phyloP scores from a whole-genome alignment of 2,113 vertebrate species.

The Spea multiplicata region DNA sequence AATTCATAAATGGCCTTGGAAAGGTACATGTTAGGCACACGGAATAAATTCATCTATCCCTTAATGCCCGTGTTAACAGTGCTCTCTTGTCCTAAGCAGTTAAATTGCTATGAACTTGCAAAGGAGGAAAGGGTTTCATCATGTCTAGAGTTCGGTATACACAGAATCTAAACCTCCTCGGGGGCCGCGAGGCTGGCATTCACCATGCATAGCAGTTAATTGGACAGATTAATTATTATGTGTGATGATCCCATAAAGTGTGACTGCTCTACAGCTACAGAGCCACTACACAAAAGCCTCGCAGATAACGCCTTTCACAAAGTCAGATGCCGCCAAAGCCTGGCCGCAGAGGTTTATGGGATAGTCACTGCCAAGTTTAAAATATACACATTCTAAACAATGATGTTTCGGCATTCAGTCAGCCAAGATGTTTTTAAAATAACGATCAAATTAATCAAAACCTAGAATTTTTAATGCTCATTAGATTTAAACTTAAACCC shows the following conservation, averaged over 20 bases:
- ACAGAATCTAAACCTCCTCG: conserved; percentile 27
- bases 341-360: not conserved
- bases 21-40: too few relatives aligned
- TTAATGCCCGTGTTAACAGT: too few relatives aligned
- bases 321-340: not conserved
- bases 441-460: too few relatives aligned
- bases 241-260: conserved; percentile 48
- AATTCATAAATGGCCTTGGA: too few relatives aligned
- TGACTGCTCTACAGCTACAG: conserved; percentile 32
- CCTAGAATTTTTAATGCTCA: too few relatives aligned
- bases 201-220: conserved; percentile 35
- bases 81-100: too few relatives aligned
- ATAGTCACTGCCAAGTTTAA: not conserved
- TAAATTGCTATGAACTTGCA: not conserved
- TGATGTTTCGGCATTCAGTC: too few relatives aligned
- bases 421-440: too few relatives aligned
- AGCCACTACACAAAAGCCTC: conserved; percentile 23
- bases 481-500: too few relatives aligned
- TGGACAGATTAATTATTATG: conserved; percentile 46
- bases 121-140: conserved; percentile 25
- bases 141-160: conserved; percentile 27
- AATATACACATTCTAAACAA: too few relatives aligned
- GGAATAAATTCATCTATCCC: too few relatives aligned
- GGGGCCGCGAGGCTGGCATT: conserved; percentile 20
- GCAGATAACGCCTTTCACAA: conserved; percentile 5